Evolutionary conservation across 1,140 invertebrate species (phyloP), one percentile per base, ranked within the genome.

Genomic region (Philaenus spumarius): DNA sequence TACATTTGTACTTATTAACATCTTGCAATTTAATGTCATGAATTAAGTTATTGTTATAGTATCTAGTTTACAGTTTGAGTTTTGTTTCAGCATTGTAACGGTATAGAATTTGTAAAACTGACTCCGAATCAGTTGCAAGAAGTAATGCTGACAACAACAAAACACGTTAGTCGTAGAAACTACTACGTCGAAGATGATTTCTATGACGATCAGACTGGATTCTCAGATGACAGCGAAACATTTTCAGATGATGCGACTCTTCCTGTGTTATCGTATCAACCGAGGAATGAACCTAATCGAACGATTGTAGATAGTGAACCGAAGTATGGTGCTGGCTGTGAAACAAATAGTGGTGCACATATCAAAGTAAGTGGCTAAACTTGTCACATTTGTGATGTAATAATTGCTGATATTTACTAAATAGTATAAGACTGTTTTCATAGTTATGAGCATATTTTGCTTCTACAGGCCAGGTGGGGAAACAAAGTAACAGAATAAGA

Each of bases 41-140:
- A n/a, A n/a, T n/a, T n/a, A n/a, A n/a, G n/a, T n/a, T n/a, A n/a
- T n/a, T n/a, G n/a, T n/a, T n/a, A n/a, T n/a, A n/a, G n/a, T n/a
- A n/a, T n/a, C n/a, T n/a, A n/a, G 37, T 45, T 22, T 51, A 40
- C 35, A 50, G 14, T 9, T 43, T 47, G 11, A 17, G 34, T 34
- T 58, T 39, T 53, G 59, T 64, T 62, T 23, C 55, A 75, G 73
- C 34, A 66, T 5, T 86, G 83, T 64, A 85, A 85, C 66, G 64
- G 72, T 40, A 75, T 78, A 59, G 73, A 75, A 57, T 84, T 83
- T 63, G 63, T 77, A 4, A 72, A 76, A 62, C 4, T 55, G 6
- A 37, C 11, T n/a, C 39, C 24, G 37, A 11, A 22, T 14, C 9
- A 52, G 34, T 22, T 26, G 1, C 26, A 42, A 39, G 20, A 19